Evolutionary conservation across 1,140 invertebrate species (phyloP), one percentile per base, ranked within the genome.

Genomic region (Papilio aristodemus): DNA sequence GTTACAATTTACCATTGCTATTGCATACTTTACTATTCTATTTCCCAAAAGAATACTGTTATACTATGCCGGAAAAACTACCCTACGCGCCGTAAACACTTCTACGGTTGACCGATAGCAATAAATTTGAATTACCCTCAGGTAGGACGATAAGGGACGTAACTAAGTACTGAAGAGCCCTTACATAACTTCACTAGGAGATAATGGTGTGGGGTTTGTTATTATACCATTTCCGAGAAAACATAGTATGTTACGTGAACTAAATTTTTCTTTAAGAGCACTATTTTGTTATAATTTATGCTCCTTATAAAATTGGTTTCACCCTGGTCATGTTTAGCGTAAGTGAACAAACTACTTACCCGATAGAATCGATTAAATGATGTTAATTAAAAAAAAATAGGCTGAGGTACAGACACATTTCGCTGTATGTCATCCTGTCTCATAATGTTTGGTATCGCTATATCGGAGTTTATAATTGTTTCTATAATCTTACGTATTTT

Each of bases 51-150:
- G 9, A 37, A 37, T 36, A 32, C 13, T 59, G n/a, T 36, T 25
- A 36, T 13, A 60, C 14, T 19, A 62, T 17, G 59, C 19, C n/a
- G 36, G 59, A 62, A 62, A 62, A 62, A 59, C 57, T 59, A 36
- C 59, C 59, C 32, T 62, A 11, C 59, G 9, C 59, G 36, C 59
- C 36, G 32, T 62, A 62, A 62, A 62, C 27, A 62, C 59, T 46
- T 46, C 58, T 62, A 62, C 32, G 59, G 27, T 19, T 62, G 59
- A 19, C 59, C 32, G 32, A 62, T 39, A 39, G 59, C 32, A 39
- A 62, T 62, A 62, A 62, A 62, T 62, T 39, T 62, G 36, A 62
- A 38, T 62, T 62, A 62, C 59, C 27, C 57, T 38, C 59, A 62
- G 59, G 59, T 62, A 36, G 27, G 59, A 38, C 59, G 13, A 38